Base-by-base conservation (phyloP, 2,113 vertebrate species). In the Myotis lucifugus region DNA sequence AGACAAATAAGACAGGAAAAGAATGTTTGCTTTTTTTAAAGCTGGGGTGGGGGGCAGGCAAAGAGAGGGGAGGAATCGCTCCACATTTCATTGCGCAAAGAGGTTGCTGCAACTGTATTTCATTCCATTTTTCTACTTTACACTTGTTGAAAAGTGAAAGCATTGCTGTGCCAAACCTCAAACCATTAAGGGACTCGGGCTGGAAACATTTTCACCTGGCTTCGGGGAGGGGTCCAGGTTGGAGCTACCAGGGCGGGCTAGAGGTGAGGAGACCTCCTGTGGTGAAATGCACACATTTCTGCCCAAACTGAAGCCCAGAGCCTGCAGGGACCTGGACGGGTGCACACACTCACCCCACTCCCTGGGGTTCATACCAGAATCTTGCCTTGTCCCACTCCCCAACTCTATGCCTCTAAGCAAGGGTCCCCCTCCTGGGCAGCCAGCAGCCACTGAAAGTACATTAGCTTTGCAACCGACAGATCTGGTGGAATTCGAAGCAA, bases 1-100 rank as follows among this genome's bases (percentile, higher is more conserved):
- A 95, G 73, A 82, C 89, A 96, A 97, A 91, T 90, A 95, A 91
- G 96, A 70, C 96, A 94, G 96, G 97, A 95, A 97, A 94, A 88
- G 69, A 72, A 64, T 91, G 77, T 90, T 97, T 97, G 93, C 91
- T 96, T 97, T 97, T 91, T 93, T 92, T 69, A 92, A 78, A 64
- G 84, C 46, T 17, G 74, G 77, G 18, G 77, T 66, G 52, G 74
- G 42, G 40, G 46, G 1, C n/a, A 21, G 82, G 61, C 37, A 10
- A n/a, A n/a, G 56, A 13, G 48, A 15, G 21, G 2, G 42, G 48
- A 42, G 73, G 69, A 14, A 25, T 25, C 78, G 17, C 66, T 67
- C 85, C 32, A 64, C 61, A 37, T 76, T 91, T 67, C 69, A 59
- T 13, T 67, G 81, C 32, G 3, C 42, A 8, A 50, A 50, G 12